A percentile compares a stretch with the other conserved stretches of the same genome.
These are phyloP conservation scores for Bradypodion pumilum DNA, from an alignment of 2,797 vertebrate genomes.

Conservation along the genomic window DNA sequence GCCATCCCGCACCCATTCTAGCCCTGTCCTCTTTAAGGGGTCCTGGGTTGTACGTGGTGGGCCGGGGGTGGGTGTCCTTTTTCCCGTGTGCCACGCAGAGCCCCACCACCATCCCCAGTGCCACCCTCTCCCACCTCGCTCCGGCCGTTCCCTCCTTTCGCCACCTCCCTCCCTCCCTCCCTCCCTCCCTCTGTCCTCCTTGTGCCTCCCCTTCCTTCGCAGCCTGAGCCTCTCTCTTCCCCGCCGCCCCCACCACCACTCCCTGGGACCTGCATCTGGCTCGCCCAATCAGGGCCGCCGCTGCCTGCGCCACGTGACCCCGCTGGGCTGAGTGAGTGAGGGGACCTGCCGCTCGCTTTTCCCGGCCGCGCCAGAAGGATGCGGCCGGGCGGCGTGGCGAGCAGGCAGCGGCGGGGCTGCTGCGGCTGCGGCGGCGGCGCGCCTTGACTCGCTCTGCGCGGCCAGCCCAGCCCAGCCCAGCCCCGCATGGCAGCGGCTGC, in stretches of 20 bases:
- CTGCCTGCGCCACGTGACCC: conserved; percentile 64
- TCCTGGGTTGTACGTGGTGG: no score
- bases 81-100: no score
- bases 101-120: conserved; percentile 18
- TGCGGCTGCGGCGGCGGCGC: conserved; percentile 54
- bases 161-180: background rate
- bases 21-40: no score
- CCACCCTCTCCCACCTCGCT: conserved; percentile 51
- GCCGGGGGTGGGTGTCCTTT: no score
- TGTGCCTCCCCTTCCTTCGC: background rate
- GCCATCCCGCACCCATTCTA: no score
- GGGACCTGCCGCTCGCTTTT: conserved; percentile 75
- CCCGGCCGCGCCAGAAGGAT: conserved; percentile 72
- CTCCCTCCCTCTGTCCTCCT: no score
- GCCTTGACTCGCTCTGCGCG: conserved; percentile 29
- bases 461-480: conserved; percentile 28
- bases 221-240: no score
- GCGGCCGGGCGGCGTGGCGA: no score
- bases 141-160: no score
- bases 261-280: conserved; percentile 68
- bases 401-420: conserved; percentile 69
- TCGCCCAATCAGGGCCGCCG: conserved; percentile 74
- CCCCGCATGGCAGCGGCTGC: conserved; percentile 56
- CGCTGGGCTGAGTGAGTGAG: conserved; percentile 71
- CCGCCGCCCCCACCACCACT: conserved; percentile 47